Percentiles rank a stretch among this genome's conserved stretches.
phyloP scores from a whole-genome alignment of 2,888 invertebrate species.

The Dyspetes luteomarginatus region DNA sequence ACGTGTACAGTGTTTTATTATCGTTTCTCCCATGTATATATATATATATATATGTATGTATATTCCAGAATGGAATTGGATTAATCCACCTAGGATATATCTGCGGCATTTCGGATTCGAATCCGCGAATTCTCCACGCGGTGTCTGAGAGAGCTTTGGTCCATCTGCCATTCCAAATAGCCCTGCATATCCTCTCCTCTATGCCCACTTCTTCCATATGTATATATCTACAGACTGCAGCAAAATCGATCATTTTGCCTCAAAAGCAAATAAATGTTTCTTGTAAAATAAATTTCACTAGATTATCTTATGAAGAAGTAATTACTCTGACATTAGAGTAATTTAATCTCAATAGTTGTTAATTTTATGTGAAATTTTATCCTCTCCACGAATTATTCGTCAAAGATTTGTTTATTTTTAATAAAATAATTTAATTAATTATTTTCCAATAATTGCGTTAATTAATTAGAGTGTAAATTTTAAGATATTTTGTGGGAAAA shows the following conservation, averaged over 20 bases:
- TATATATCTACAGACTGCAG: background rate
- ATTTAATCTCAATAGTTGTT: too few species aligned
- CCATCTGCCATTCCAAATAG: constrained; percentile 29
- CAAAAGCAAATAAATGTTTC: background rate
- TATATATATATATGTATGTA: background rate
- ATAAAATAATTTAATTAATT: too few species aligned
- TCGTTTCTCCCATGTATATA: constrained; percentile 17
- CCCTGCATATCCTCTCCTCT: constrained; percentile 3
- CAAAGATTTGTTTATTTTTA: too few species aligned
- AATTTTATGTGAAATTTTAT: too few species aligned
- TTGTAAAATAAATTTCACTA: background rate
- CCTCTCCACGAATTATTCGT: too few species aligned
- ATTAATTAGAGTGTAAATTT: too few species aligned
- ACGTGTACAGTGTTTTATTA: constrained; percentile 52
- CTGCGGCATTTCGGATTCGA: constrained; percentile 49
- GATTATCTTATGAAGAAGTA: too few species aligned
- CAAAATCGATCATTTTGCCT: constrained; percentile 8
- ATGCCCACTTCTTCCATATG: constrained; percentile 1
- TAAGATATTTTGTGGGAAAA: too few species aligned
- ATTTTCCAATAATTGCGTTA: too few species aligned
- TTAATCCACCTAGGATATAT: constrained; percentile 54
- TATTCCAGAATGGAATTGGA: constrained; percentile 53
- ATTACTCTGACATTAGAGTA: too few species aligned
- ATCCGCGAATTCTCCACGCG: constrained; percentile 42
- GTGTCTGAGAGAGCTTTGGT: constrained; percentile 12